Conservation (phyloP, 2,797 vertebrate species). For the Sebastes itinus region DNA sequence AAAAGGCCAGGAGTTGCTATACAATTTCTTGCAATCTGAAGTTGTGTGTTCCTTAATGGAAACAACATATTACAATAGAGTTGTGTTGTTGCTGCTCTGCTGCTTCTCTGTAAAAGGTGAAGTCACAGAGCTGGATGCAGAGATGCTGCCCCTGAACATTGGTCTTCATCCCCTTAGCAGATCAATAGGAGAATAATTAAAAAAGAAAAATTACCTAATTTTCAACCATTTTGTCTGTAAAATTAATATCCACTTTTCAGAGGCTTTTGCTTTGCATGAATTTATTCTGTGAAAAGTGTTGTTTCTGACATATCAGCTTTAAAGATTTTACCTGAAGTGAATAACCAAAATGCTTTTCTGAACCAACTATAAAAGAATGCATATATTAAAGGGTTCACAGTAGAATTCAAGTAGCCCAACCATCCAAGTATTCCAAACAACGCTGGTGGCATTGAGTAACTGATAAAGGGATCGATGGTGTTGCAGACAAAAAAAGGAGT, state of each 20-base stretch:
- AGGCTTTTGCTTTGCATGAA: background rate
- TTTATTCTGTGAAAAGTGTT: slow-evolving; percentile 27
- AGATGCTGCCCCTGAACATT: too few species aligned
- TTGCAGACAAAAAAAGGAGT: slow-evolving; percentile 66
- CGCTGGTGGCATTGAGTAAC: slow-evolving; percentile 39
- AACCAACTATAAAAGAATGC: slow-evolving; percentile 72
- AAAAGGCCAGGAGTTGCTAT: background rate
- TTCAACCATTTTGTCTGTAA: background rate
- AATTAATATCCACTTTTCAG: too few species aligned
- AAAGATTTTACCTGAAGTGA: slow-evolving; percentile 40
- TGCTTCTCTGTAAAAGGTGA: too few species aligned
- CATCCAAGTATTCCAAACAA: slow-evolving; percentile 54
- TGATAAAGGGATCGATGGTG: slow-evolving; percentile 48
- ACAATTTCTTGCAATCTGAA: background rate
- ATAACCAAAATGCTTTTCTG: slow-evolving; percentile 60
- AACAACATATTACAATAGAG: background rate
- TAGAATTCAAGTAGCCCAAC: slow-evolving; percentile 68
- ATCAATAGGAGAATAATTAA: too few species aligned
- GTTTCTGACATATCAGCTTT: slow-evolving; percentile 16
- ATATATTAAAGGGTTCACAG: slow-evolving; percentile 67
- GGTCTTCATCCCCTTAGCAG: too few species aligned
- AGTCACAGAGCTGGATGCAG: too few species aligned
- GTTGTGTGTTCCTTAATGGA: background rate
- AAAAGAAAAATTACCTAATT: background rate
- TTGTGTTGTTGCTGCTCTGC: too few species aligned